Evolutionary conservation across 2,113 vertebrate species (phyloP).

Genomic region (Grammomys dolichurus): DNA sequence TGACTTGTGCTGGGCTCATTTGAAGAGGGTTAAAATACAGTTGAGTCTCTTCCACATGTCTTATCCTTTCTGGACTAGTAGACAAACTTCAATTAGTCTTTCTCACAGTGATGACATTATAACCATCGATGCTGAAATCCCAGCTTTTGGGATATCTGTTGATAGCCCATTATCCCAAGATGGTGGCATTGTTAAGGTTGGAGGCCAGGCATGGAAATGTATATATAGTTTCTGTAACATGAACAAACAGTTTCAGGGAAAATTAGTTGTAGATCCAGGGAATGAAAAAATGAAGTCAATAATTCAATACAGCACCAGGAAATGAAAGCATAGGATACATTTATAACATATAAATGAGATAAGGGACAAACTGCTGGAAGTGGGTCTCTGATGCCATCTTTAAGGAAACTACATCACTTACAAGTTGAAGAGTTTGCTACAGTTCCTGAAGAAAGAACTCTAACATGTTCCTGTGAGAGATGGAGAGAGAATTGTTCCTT

Average conservation of each 20-base stretch:
- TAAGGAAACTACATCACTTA: neutral
- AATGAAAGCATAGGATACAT: neutral
- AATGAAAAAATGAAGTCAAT: constrained; percentile 20
- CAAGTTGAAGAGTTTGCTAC: neutral
- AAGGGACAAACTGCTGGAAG: neutral
- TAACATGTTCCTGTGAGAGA: neutral
- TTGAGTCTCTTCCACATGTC: neutral
- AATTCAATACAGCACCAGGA: constrained; percentile 19
- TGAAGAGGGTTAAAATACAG: neutral
- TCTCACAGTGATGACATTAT: neutral
- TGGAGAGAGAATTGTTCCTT: neutral
- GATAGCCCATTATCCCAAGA: neutral
- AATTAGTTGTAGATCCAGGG: neutral
- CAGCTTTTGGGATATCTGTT: neutral
- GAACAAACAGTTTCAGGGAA: neutral
- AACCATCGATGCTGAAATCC: neutral
- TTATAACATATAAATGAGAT: neutral
- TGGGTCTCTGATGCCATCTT: neutral
- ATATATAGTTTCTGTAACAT: neutral
- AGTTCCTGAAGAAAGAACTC: neutral
- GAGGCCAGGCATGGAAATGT: neutral
- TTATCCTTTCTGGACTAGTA: neutral
- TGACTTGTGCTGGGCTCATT: neutral
- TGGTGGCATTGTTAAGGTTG: neutral
- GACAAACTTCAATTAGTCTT: neutral